Evolutionary conservation across 2,888 invertebrate species (phyloP).

Genomic region (Biston betularia): DNA sequence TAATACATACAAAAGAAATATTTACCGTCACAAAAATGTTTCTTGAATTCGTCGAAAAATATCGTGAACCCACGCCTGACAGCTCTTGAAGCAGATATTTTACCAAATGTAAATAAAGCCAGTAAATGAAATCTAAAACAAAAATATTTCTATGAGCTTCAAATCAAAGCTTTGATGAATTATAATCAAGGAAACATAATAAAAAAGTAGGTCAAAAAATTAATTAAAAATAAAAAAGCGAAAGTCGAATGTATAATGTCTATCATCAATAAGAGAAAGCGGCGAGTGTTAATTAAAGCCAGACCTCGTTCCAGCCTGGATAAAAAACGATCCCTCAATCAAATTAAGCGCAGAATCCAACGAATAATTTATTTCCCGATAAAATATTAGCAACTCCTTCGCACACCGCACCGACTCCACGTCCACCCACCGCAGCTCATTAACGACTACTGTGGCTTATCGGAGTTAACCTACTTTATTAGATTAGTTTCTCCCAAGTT

Average conservation of each 20-base stretch:
- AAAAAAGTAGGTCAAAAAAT: slow-evolving; percentile 22
- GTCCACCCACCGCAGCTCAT: background rate
- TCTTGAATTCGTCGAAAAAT: too few species aligned
- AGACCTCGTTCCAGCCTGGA: slow-evolving; percentile 33
- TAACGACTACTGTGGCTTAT: too few species aligned
- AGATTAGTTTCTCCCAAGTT: too few species aligned
- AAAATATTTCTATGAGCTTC: background rate
- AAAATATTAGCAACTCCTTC: slow-evolving; percentile 47
- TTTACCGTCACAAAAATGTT: too few species aligned
- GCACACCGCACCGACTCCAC: background rate
- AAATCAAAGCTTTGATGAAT: background rate
- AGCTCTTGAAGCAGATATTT: too few species aligned
- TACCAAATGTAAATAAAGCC: too few species aligned
- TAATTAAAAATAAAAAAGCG: slow-evolving; percentile 21
- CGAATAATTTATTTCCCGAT: slow-evolving; percentile 57
- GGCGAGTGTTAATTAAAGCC: slow-evolving; percentile 42
- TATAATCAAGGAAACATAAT: background rate
- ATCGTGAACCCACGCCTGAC: too few species aligned
- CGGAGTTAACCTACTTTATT: too few species aligned
- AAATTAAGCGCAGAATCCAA: slow-evolving; percentile 58
- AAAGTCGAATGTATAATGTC: slow-evolving; percentile 28
- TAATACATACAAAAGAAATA: too few species aligned
- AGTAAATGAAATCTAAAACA: too few species aligned
- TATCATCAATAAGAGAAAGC: slow-evolving; percentile 32
- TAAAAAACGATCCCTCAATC: slow-evolving; percentile 49